These are phyloP conservation scores for Pterocles orientalis DNA, from an alignment of 2,113 vertebrate species.

Conservation along the genomic window DNA sequence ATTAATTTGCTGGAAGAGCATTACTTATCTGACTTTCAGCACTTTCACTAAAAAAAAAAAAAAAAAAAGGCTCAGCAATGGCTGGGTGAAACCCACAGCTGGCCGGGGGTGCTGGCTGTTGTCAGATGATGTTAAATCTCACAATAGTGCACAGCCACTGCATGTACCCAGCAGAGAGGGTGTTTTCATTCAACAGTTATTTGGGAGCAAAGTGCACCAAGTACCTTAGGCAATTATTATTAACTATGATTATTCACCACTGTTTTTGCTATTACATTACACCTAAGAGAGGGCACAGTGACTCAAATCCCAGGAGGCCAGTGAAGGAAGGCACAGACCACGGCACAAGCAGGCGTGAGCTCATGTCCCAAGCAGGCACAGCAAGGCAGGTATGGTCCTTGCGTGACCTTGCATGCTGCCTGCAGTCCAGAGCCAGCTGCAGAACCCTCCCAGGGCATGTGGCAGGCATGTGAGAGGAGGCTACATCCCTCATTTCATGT, in stretches of 20 bases:
- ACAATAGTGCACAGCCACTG: not conserved
- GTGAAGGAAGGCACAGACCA: not conserved
- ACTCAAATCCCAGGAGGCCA: not conserved
- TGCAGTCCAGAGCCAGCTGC: not conserved
- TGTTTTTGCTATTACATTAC: not conserved
- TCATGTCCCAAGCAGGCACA: not conserved
- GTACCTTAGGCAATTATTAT: constrained; percentile 46
- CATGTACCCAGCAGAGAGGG: not conserved
- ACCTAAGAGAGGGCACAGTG: not conserved
- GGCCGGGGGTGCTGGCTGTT: constrained; percentile 12
- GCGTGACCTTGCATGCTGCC: not conserved
- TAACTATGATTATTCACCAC: constrained; percentile 26
- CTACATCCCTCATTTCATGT: not conserved
- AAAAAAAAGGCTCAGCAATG: not conserved
- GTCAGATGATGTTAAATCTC: constrained; percentile 49
- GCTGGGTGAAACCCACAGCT: not conserved
- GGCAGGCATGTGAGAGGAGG: not conserved
- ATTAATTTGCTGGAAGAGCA: not conserved
- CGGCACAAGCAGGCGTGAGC: not conserved
- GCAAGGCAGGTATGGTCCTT: not conserved
- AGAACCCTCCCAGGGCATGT: not conserved
- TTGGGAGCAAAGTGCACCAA: constrained; percentile 37
- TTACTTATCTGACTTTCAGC: constrained; percentile 16
- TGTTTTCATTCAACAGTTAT: not conserved
- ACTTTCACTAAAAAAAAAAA: not conserved